A percentile compares a stretch with the other conserved stretches of the same genome.
These are phyloP conservation scores for Alfaro cultratus DNA, from an alignment of 2,797 vertebrate species.

Conservation along the genomic window DNA sequence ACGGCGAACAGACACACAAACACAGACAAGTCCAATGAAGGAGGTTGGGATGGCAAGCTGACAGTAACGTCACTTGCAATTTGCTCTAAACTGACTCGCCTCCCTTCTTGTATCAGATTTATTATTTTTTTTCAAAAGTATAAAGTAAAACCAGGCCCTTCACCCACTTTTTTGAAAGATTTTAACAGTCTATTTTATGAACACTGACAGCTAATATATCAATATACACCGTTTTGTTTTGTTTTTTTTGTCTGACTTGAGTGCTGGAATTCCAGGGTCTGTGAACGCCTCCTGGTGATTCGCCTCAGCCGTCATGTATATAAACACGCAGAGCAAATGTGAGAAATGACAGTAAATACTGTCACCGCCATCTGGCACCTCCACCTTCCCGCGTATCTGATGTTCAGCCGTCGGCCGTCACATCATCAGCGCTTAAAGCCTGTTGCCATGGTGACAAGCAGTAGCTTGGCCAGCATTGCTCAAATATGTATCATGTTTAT, in stretches of 20 bases:
- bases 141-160: constrained; percentile 11
- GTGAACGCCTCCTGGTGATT: constrained; percentile 24
- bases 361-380: constrained; percentile 65
- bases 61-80: constrained; percentile 69
- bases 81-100: constrained; percentile 52
- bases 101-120: constrained; percentile 35
- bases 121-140: constrained; percentile 14
- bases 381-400: constrained; percentile 46
- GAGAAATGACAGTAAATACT: constrained; percentile 61
- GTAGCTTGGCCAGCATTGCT: constrained; percentile 28
- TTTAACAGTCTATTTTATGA: constrained; percentile 8
- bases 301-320: constrained; percentile 41
- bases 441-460: constrained; percentile 60
- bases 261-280: constrained; percentile 21
- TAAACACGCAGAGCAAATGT: constrained; percentile 45
- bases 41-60: constrained; percentile 49
- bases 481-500: constrained; percentile 42
- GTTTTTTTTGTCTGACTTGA: not conserved
- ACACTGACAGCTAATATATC: not conserved
- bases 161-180: constrained; percentile 3
- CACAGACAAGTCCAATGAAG: constrained; percentile 59
- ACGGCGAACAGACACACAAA: constrained; percentile 59
- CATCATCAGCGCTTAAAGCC: constrained; percentile 45
- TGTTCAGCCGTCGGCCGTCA: constrained; percentile 33
- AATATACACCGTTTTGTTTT: constrained; percentile 8